These are phyloP conservation scores for Theristicus caerulescens DNA, from an alignment of 2,113 vertebrate genomes.

Conservation along the genomic window DNA sequence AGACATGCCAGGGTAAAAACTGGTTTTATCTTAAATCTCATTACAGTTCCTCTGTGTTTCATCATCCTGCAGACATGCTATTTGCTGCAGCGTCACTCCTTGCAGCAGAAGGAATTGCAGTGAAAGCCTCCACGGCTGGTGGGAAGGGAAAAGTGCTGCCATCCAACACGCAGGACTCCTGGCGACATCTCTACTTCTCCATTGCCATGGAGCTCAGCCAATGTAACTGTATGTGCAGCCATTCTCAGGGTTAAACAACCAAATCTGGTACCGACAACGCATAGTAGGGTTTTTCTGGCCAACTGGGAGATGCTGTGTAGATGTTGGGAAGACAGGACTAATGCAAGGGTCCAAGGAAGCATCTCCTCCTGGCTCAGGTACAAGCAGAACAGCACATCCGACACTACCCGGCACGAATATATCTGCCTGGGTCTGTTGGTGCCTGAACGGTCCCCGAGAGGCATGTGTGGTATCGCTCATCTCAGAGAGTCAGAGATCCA, in stretches of 20 bases:
- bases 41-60: constrained; percentile 50
- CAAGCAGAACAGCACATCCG: not conserved
- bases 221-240: too few relatives aligned
- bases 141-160: not conserved
- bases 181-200: fast-evolving
- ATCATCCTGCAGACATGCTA: constrained; percentile 21
- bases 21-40: constrained; percentile 39
- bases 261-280: too few relatives aligned
- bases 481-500: not conserved
- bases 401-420: not conserved
- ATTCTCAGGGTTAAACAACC: not conserved
- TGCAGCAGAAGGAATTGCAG: constrained; percentile 25
- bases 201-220: not conserved
- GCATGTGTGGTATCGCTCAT: fast-evolving
- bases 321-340: not conserved
- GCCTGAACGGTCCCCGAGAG: fast-evolving
- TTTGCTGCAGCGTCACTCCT: constrained; percentile 7
- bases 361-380: not conserved
- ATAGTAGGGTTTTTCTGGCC: not conserved
- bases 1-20: constrained; percentile 34
- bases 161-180: not conserved
- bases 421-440: not conserved
- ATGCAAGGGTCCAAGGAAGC: not conserved
- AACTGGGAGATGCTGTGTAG: fast-evolving
- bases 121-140: not conserved